These are phyloP conservation scores for Lamproptera curius DNA, from an alignment of 2,888 invertebrate species.

Conservation along the genomic window DNA sequence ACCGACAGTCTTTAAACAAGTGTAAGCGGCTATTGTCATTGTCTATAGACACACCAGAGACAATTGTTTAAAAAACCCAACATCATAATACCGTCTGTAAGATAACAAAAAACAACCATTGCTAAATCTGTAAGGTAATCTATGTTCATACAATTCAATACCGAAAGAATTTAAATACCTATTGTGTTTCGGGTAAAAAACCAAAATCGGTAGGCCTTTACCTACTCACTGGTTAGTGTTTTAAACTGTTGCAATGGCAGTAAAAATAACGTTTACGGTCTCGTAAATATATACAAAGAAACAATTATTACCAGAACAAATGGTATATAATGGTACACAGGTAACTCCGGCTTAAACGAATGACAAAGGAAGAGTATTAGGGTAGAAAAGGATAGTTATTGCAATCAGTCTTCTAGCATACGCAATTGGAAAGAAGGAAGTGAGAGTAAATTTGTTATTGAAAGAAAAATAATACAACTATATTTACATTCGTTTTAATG, in stretches of 20 bases:
- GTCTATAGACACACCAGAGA: too few species aligned
- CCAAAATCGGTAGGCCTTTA: constrained; percentile 1
- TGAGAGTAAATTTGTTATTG: too few species aligned
- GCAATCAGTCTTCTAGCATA: too few species aligned
- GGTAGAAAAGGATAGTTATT: background rate
- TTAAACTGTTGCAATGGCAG: constrained; percentile 40
- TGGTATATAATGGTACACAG: constrained; percentile 36
- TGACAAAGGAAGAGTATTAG: background rate
- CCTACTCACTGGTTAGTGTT: background rate
- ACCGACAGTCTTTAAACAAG: too few species aligned
- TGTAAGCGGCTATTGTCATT: too few species aligned
- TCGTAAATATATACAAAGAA: constrained; percentile 42
- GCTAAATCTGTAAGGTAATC: constrained; percentile 24
- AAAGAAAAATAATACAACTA: too few species aligned
- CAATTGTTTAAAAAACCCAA: background rate
- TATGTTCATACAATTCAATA: constrained; percentile 44
- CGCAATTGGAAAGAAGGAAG: too few species aligned
- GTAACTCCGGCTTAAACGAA: constrained; percentile 30
- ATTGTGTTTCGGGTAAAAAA: constrained; percentile 15
- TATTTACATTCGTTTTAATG: too few species aligned
- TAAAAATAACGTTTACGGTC: constrained; percentile 43
- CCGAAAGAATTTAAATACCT: constrained; percentile 39
- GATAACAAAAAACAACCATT: constrained; percentile 37
- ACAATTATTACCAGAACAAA: constrained; percentile 37
- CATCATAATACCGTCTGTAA: background rate